Percentiles rank a stretch among this genome's conserved stretches.
phyloP scores from a whole-genome alignment of 2,888 invertebrate genomes.

The Thereva unica region DNA sequence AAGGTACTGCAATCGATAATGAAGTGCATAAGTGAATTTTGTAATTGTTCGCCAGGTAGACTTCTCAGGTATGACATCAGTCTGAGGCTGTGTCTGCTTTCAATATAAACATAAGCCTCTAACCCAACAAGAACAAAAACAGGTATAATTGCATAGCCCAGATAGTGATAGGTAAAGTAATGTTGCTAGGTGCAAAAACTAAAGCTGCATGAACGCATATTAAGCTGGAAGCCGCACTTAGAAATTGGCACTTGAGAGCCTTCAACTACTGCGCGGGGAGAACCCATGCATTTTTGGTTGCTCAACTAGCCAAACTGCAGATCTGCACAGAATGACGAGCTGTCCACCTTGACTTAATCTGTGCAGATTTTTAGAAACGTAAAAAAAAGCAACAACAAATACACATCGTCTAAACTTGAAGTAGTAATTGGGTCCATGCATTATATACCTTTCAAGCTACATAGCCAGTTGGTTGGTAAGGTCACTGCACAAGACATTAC shows the following conservation, averaged over 20 bases:
- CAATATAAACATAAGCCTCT: background rate
- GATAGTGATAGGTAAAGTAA: conserved; percentile 15
- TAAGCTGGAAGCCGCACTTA: conserved; percentile 11
- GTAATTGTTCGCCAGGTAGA: no score
- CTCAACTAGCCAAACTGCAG: conserved; percentile 19
- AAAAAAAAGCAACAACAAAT: background rate
- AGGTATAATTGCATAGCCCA: conserved; percentile 22
- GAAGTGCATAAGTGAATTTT: no score
- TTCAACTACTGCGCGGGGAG: background rate
- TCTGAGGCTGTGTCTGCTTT: no score
- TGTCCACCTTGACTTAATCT: conserved; percentile 31
- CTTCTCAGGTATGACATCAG: no score
- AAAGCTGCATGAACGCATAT: no score
- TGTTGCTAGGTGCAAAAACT: no score
- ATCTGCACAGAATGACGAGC: conserved; percentile 31
- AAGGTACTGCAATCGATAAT: no score
- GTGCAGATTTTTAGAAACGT: conserved; percentile 18
- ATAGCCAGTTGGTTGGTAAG: conserved; percentile 10
- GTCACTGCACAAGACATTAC: conserved; percentile 9
- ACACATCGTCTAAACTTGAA: conserved; percentile 15
- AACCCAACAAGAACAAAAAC: conserved; percentile 10
- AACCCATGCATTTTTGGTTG: no score
- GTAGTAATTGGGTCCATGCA: conserved; percentile 29
- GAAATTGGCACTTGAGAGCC: conserved; percentile 19
- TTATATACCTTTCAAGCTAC: conserved; percentile 28